These are phyloP conservation scores for Drosophila cracens DNA, from an alignment of 2,888 invertebrate genomes.

Conservation along the genomic window DNA sequence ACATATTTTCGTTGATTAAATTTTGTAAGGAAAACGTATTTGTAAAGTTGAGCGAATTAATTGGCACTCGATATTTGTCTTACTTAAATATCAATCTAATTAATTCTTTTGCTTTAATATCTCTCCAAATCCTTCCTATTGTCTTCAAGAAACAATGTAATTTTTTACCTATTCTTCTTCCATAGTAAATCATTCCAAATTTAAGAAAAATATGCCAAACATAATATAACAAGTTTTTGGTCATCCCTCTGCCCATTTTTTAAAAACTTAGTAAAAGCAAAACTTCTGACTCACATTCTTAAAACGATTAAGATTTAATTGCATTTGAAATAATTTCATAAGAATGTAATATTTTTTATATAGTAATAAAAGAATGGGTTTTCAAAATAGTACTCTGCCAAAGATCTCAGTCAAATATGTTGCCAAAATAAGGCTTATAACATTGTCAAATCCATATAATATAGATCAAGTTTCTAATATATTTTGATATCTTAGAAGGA, in stretches of 20 bases:
- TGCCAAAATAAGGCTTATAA: background rate
- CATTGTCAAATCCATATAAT: background rate
- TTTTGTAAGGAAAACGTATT: background rate
- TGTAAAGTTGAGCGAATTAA: background rate
- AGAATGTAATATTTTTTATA: background rate
- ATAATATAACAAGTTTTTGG: background rate
- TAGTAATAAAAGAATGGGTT: background rate
- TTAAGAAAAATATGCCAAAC: background rate
- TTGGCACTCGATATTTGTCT: background rate
- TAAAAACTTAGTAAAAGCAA: background rate
- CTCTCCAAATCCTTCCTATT: background rate
- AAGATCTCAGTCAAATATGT: background rate
- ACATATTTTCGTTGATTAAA: background rate
- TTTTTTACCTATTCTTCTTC: background rate
- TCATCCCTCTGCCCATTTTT: background rate
- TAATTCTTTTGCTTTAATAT: background rate
- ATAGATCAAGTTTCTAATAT: background rate
- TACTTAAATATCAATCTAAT: background rate
- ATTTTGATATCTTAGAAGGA: constrained; percentile 18
- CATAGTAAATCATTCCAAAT: background rate
- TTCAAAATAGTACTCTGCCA: background rate
- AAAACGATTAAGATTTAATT: background rate
- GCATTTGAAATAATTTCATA: background rate
- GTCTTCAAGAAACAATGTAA: background rate
- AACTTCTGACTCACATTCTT: background rate